These are phyloP conservation scores for Philhelius pedissequus DNA, from an alignment of 2,888 invertebrate species.

Conservation along the genomic window DNA sequence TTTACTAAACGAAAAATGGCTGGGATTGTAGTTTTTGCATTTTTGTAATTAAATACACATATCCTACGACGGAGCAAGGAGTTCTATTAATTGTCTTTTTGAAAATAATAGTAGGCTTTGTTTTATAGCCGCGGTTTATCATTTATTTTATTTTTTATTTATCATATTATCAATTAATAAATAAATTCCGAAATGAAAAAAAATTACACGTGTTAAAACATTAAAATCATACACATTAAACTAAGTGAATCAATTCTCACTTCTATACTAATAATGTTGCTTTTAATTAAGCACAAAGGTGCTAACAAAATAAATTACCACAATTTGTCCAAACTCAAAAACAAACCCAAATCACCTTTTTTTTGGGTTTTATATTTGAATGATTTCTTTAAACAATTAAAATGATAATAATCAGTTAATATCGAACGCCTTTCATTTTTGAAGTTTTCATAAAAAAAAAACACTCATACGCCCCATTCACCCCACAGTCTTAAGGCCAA, in stretches of 20 bases:
- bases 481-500: slow-evolving; percentile 35
- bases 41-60: too few relatives aligned
- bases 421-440: slow-evolving; percentile 42
- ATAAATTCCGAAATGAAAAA: too few relatives aligned
- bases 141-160: too few relatives aligned
- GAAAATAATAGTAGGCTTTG: too few relatives aligned
- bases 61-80: too few relatives aligned
- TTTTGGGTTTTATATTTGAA: not conserved
- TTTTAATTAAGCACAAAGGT: not conserved
- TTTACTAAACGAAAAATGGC: not conserved
- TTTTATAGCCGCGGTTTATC: too few relatives aligned
- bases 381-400: slow-evolving; percentile 50
- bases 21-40: too few relatives aligned
- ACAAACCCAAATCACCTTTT: not conserved
- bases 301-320: not conserved
- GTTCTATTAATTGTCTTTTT: too few relatives aligned
- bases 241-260: not conserved
- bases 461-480: not conserved
- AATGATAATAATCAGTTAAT: slow-evolving; percentile 33
- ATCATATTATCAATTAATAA: too few relatives aligned
- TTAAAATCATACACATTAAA: too few relatives aligned
- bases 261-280: not conserved
- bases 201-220: too few relatives aligned
- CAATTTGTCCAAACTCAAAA: not conserved
- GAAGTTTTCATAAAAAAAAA: not conserved